Base-by-base conservation (phyloP, 2,797 vertebrate species). In the Spatula clypeata region DNA sequence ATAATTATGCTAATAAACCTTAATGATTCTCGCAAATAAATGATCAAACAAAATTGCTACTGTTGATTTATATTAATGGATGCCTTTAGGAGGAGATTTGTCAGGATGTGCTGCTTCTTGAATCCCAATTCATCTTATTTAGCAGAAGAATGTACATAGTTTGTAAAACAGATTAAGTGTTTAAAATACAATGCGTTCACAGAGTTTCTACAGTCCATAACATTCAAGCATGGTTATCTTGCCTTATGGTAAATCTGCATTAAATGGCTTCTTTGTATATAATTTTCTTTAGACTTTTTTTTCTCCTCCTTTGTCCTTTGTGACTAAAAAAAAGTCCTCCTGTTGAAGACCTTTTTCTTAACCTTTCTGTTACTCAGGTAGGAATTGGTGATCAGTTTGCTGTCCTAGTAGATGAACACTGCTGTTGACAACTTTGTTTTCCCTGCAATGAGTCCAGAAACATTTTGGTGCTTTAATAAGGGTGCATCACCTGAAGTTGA, bases 1-100 rank as follows among this genome's bases (percentile, higher is more conserved):
- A 98, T 98, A 98, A 98, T 98, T 98, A 98, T 98, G 98, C 97
- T 98, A 98, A 98, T 98, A 98, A 98, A 96, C 97, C 97, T 98
- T 98, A 98, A 98, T 98, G 98, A 98, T 98, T 98, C 98, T 97
- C 96, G 97, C 97, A 98, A 98, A 98, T 98, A 98, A 98, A 98
- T 98, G 98, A 98, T 98, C 98, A 98, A 98, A 98, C 96, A 97
- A 98, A 98, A 98, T 98, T 98, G 98, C 98, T 98, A 96, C 97
- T 97, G 98, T 98, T 98, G 98, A 98, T 98, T 98, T 98, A 98
- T 98, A 98, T 98, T 98, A 98, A 98, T 98, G 98, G 97, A 97
- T 98, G 98, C 98, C 98, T 98, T 98, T 98, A 98, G 98, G 98
- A 98, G 49, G 94, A 98, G 97, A 98, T 98, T 98, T 98, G 98